phyloP scores from a whole-genome alignment of 2,888 invertebrate species.

The Cheilosia grossa region DNA sequence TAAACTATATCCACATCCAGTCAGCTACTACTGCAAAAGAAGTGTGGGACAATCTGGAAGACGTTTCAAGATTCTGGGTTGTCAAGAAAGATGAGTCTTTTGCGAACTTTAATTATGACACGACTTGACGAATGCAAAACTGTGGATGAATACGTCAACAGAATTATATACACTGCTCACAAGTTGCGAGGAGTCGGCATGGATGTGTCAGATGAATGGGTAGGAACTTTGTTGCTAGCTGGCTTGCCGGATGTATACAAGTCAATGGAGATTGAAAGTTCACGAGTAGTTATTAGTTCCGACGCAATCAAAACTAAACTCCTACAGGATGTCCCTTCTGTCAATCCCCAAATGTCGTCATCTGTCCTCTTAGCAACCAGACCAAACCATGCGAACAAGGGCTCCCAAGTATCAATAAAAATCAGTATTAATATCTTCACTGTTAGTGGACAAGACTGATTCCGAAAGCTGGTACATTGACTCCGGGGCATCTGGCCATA shows the following conservation, averaged over 20 bases:
- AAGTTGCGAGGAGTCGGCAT: conserved; percentile 33
- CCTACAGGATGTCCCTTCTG: conserved; percentile 33
- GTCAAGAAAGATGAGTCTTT: conserved; percentile 77
- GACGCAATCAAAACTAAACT: conserved; percentile 53
- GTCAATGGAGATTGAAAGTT: conserved; percentile 58
- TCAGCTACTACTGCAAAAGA: conserved; percentile 75
- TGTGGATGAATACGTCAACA: conserved; percentile 9
- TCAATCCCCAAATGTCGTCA: background rate
- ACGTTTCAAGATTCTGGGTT: conserved; percentile 78
- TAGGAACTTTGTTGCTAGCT: conserved; percentile 45
- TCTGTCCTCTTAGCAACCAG: background rate
- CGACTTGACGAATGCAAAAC: conserved; percentile 18
- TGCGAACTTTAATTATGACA: conserved; percentile 54
- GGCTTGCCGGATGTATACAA: conserved; percentile 52
- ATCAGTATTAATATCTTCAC: conserved; percentile 3
- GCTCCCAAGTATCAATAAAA: background rate
- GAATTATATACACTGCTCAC: conserved; percentile 1
- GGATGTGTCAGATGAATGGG: conserved; percentile 50
- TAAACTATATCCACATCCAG: conserved; percentile 76
- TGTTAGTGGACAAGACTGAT: background rate
- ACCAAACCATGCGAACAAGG: background rate
- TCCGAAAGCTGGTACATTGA: conserved; percentile 25
- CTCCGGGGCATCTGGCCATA: conserved; percentile 36
- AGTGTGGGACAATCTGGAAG: conserved; percentile 76
- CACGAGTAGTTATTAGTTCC: conserved; percentile 35